These are phyloP conservation scores for Phoebastria nigripes DNA, from an alignment of 2,797 vertebrate species.

Conservation along the genomic window DNA sequence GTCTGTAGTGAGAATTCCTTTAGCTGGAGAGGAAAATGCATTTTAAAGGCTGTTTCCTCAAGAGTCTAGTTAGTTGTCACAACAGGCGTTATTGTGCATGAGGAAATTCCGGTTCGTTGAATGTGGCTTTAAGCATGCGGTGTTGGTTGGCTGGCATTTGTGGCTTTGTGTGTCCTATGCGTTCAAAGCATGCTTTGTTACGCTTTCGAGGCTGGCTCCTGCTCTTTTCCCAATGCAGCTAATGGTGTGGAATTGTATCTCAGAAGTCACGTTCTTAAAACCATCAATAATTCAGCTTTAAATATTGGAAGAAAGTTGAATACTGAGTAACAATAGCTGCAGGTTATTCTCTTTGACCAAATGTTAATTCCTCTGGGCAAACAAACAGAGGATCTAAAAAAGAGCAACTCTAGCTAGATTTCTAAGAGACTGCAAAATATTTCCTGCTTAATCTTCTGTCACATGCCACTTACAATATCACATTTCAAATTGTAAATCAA, in stretches of 20 bases:
- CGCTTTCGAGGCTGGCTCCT: background rate
- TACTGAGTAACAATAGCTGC: background rate
- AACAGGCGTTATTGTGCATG: background rate
- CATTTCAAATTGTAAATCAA: constrained; percentile 17
- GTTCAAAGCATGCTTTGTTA: constrained; percentile 1
- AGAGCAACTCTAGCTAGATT: background rate
- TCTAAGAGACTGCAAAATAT: background rate
- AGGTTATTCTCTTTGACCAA: background rate
- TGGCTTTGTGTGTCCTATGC: constrained; percentile 6
- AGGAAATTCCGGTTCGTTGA: background rate
- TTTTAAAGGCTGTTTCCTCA: background rate
- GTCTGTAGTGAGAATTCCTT: background rate
- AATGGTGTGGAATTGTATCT: background rate
- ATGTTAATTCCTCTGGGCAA: background rate
- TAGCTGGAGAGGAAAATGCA: background rate
- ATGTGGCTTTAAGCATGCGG: background rate
- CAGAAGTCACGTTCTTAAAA: background rate
- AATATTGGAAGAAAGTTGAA: background rate
- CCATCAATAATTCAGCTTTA: background rate
- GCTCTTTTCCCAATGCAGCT: background rate
- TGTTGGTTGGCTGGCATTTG: background rate
- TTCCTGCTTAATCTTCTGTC: background rate
- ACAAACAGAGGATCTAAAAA: background rate
- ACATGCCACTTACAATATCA: background rate
- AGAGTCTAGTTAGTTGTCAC: background rate